phyloP scores from a whole-genome alignment of 2,888 invertebrate species.

The Allygus modestus region DNA sequence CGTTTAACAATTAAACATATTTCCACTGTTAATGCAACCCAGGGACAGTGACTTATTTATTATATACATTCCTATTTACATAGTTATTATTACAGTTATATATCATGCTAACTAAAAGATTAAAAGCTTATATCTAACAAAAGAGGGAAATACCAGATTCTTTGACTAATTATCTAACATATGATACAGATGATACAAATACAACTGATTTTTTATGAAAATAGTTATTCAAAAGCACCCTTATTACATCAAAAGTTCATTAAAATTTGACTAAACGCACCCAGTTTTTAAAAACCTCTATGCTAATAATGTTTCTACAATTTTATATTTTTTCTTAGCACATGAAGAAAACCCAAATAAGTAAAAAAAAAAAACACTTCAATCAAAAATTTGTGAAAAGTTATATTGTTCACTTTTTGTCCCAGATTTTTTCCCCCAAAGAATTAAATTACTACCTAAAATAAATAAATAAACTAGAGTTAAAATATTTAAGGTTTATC shows the following conservation, averaged over 20 bases:
- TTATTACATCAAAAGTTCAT: neutral
- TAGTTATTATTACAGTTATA: neutral
- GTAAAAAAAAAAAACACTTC: too few species aligned
- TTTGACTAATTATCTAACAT: neutral
- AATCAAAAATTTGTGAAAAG: too few species aligned
- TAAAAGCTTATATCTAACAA: neutral
- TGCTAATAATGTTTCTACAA: too few species aligned
- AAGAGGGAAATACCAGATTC: neutral
- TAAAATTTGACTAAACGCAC: too few species aligned
- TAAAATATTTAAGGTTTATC: too few species aligned
- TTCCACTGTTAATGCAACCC: neutral
- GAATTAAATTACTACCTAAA: too few species aligned
- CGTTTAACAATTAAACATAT: neutral
- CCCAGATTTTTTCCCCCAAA: too few species aligned
- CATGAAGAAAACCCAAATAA: too few species aligned
- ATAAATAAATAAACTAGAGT: too few species aligned
- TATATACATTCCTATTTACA: constrained; percentile 6
- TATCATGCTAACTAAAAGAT: neutral
- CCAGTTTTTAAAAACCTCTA: too few species aligned
- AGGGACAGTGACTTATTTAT: neutral
- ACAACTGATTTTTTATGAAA: neutral
- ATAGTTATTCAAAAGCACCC: constrained; percentile 4
- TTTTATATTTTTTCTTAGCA: too few species aligned
- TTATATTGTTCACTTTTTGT: too few species aligned
- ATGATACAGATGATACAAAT: neutral